A percentile compares a stretch with the other conserved stretches of the same genome.
Conservation (phyloP, 2,113 vertebrate species). For the Ictidomys tridecemlineatus region DNA sequence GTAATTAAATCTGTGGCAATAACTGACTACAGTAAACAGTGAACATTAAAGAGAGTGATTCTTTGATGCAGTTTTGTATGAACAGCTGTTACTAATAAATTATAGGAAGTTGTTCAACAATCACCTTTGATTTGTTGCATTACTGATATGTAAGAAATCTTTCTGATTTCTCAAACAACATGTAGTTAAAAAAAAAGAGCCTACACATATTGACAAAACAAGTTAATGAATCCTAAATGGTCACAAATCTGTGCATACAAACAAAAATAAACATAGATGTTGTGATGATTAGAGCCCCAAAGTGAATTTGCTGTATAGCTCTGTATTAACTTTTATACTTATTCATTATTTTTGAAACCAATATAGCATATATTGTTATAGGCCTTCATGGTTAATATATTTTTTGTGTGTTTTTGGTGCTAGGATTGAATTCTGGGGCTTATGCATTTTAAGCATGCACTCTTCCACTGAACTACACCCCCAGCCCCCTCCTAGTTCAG, state of each 20-base stretch:
- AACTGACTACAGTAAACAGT: slow-evolving; percentile 59
- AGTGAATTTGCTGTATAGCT: not conserved
- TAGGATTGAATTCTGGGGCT: not conserved
- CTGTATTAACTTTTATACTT: not conserved
- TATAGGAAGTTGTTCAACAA: slow-evolving; percentile 19
- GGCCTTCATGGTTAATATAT: not conserved
- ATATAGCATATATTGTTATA: slow-evolving; percentile 14
- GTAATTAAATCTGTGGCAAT: slow-evolving; percentile 72
- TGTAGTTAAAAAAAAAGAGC: slow-evolving; percentile 33
- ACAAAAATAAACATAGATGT: not conserved
- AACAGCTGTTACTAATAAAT: slow-evolving; percentile 80
- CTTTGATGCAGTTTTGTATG: slow-evolving; percentile 26
- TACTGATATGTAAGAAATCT: slow-evolving; percentile 56
- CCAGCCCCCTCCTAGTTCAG: not conserved
- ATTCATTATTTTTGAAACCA: not conserved
- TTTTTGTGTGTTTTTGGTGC: not conserved
- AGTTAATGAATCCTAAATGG: slow-evolving; percentile 28
- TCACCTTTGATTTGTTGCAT: slow-evolving; percentile 74
- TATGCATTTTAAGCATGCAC: not conserved
- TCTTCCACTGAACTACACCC: not conserved
- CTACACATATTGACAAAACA: not conserved
- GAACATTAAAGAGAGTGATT: slow-evolving; percentile 42
- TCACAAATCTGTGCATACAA: not conserved
- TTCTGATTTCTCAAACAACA: not conserved
- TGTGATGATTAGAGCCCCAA: not conserved